phyloP scores from a whole-genome alignment of 1,140 invertebrate species.

The Venturia canescens region DNA sequence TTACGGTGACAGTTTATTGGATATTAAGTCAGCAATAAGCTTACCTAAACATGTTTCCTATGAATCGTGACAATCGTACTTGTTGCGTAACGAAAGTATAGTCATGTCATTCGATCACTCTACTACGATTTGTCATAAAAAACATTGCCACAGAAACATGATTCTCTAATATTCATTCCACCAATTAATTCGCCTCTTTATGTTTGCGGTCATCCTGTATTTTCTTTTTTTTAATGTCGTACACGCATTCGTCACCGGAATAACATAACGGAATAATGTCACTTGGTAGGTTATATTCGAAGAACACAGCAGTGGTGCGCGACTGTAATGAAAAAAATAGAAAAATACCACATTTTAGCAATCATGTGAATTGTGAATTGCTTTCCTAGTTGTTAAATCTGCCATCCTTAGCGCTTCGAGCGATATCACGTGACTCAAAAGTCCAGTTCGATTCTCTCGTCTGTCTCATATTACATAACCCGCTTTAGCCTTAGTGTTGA shows the following conservation, averaged over 20 bases:
- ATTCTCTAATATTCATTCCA: background rate
- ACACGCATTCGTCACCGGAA: background rate
- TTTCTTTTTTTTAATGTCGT: background rate
- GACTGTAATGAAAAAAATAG: no score
- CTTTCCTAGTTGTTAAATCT: background rate
- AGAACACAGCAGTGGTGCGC: background rate
- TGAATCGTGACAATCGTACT: background rate
- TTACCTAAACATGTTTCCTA: background rate
- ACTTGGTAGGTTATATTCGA: background rate
- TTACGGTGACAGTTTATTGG: no score
- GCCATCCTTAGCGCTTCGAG: background rate
- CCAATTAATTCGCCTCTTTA: background rate
- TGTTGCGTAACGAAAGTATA: background rate
- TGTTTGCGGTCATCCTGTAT: background rate
- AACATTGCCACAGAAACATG: background rate
- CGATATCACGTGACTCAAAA: background rate
- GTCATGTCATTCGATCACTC: background rate
- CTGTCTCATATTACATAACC: slow-evolving; percentile 46
- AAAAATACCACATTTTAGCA: background rate
- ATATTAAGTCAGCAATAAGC: background rate
- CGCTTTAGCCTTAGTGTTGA: slow-evolving; percentile 24
- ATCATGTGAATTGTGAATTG: background rate
- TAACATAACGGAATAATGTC: slow-evolving; percentile 9
- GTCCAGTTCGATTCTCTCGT: background rate
- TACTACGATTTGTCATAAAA: background rate